Conservation (phyloP, 1,140 invertebrate species). For the Ceratosolen solmsi region DNA sequence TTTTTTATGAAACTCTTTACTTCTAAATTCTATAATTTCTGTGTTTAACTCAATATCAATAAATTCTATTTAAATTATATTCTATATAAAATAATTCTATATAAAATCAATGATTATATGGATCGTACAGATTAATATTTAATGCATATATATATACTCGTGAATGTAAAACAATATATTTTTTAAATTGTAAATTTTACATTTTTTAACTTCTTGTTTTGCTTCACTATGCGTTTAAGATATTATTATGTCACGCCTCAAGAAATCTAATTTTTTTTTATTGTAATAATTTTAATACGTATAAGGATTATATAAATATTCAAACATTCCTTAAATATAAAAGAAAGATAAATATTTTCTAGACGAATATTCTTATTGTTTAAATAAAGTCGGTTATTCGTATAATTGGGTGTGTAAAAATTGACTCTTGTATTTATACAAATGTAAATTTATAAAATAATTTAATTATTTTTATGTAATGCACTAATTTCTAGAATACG, state of each 20-base stretch:
- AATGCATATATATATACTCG: too few relatives aligned
- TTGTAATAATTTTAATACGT: too few relatives aligned
- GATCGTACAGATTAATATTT: too few relatives aligned
- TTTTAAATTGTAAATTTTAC: too few relatives aligned
- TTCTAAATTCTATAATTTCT: not conserved
- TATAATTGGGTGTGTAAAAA: not conserved
- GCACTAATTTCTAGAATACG: not conserved
- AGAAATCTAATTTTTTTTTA: too few relatives aligned
- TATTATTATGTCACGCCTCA: too few relatives aligned
- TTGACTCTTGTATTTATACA: not conserved
- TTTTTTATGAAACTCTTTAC: conserved; percentile 23
- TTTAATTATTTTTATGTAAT: not conserved
- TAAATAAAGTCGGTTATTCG: not conserved
- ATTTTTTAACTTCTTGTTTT: too few relatives aligned
- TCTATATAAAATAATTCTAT: not conserved
- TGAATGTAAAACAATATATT: too few relatives aligned
- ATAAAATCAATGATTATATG: not conserved
- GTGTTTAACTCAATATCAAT: not conserved
- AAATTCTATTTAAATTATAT: too few relatives aligned
- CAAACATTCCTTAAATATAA: too few relatives aligned
- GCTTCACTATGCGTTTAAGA: too few relatives aligned
- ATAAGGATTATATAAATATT: too few relatives aligned
- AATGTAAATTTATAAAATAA: conserved; percentile 14
- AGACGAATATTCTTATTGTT: not conserved
- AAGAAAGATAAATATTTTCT: not conserved